Conservation (phyloP, 37 sponge, comb jelly and placozoan species). For the Lycopodina hypogea region DNA sequence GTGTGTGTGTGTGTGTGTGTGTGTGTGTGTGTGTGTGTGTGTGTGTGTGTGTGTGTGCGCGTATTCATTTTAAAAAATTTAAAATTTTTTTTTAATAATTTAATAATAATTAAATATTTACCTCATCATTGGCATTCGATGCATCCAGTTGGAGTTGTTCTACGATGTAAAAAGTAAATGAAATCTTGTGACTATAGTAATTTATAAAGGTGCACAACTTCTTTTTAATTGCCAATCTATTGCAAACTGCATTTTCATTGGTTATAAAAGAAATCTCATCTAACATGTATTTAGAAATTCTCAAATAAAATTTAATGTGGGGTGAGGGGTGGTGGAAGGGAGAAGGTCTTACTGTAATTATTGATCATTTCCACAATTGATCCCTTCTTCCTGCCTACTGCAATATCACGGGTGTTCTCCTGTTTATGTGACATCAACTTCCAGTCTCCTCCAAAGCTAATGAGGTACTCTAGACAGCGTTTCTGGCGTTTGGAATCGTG, state of each 20-base stretch:
- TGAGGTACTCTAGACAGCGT: conserved; percentile 30
- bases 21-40: too few relatives aligned
- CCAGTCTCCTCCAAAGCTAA: conserved; percentile 30
- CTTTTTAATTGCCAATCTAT: too few relatives aligned
- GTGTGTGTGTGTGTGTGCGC: too few relatives aligned
- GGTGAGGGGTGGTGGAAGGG: too few relatives aligned
- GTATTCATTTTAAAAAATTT: too few relatives aligned
- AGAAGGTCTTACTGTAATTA: conserved; percentile 18
- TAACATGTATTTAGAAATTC: too few relatives aligned
- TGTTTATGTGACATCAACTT: not conserved
- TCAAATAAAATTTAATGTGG: too few relatives aligned
- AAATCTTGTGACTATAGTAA: not conserved
- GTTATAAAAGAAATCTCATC: too few relatives aligned
- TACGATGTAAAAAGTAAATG: not conserved
- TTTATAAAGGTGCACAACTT: too few relatives aligned
- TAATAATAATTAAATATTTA: not conserved
- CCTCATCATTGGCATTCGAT: not conserved
- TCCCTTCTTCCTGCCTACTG: conserved; percentile 17
- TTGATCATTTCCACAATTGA: conserved; percentile 26
- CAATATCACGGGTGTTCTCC: conserved; percentile 42
- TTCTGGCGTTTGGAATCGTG: conserved; percentile 14
- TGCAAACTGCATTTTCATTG: too few relatives aligned
- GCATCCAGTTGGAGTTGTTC: conserved; percentile 8
- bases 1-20: too few relatives aligned
- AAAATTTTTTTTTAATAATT: too few relatives aligned